phyloP scores from a whole-genome alignment of 1,140 invertebrate species.

The Adelges cooleyi region DNA sequence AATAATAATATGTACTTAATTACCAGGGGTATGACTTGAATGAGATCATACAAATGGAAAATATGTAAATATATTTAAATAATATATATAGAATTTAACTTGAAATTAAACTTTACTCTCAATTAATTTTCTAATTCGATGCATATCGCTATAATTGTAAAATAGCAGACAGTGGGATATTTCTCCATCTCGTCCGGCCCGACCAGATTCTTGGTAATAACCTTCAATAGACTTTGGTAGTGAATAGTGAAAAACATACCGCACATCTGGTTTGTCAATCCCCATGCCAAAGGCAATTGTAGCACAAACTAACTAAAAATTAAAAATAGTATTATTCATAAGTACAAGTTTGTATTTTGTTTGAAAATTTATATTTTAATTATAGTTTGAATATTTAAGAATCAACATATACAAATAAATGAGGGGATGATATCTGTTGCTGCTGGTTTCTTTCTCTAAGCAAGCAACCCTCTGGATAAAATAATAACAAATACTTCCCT shows the following conservation, averaged over 20 bases:
- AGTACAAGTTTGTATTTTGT: no score
- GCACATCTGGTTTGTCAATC: slow-evolving; percentile 90
- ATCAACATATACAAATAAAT: no score
- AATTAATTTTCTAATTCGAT: slow-evolving; percentile 60
- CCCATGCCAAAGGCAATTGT: slow-evolving; percentile 98
- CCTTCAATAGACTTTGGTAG: slow-evolving; percentile 93
- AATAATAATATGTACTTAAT: no score
- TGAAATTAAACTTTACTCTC: slow-evolving; percentile 45
- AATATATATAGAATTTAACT: background rate
- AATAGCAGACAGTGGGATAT: slow-evolving; percentile 72
- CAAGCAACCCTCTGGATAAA: no score
- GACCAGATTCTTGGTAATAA: slow-evolving; percentile 95
- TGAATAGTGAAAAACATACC: slow-evolving; percentile 83
- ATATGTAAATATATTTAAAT: background rate
- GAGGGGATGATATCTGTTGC: no score
- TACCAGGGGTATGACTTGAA: no score
- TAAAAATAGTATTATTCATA: background rate
- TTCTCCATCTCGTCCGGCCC: slow-evolving; percentile 85
- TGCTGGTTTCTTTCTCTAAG: no score
- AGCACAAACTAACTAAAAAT: slow-evolving; percentile 64
- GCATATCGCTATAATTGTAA: slow-evolving; percentile 74
- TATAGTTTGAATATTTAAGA: no score
- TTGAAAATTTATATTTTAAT: no score
- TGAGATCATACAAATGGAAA: no score
- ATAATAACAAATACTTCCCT: no score